Evolutionary conservation across 2,113 vertebrate species (phyloP).

Genomic region (Chionodraco myersi): DNA sequence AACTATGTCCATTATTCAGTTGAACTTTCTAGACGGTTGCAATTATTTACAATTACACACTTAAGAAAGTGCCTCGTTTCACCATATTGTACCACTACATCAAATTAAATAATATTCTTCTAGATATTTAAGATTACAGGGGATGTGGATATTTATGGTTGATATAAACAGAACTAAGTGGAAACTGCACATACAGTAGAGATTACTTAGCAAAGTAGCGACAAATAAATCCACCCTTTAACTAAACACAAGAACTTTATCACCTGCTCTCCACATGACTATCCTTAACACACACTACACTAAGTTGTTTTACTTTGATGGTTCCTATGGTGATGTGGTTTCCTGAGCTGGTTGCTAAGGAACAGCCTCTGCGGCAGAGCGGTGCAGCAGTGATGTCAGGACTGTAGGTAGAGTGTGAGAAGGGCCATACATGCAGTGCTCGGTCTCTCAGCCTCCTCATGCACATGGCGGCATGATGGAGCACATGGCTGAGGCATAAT

Average conservation of each 20-base stretch:
- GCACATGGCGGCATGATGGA: conserved; percentile 40
- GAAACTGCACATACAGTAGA: neutral
- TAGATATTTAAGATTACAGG: neutral
- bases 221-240: neutral
- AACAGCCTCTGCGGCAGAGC: conserved; percentile 88
- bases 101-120: conserved; percentile 3
- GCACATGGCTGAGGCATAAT: conserved; percentile 54
- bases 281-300: conserved; percentile 80
- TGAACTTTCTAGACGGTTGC: neutral
- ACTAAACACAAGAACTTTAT: conserved; percentile 30
- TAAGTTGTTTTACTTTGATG: conserved; percentile 54
- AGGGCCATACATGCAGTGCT: conserved; percentile 58
- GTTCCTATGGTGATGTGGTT: conserved; percentile 91
- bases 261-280: conserved; percentile 33
- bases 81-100: neutral
- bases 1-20: neutral
- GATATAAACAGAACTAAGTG: neutral
- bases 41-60: neutral
- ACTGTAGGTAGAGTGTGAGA: conserved; percentile 60
- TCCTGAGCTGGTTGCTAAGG: conserved; percentile 92
- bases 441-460: conserved; percentile 65
- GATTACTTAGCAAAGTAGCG: neutral
- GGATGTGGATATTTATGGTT: neutral
- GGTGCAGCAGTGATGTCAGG: conserved; percentile 84
- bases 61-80: neutral